Base-by-base conservation (phyloP, 2,797 vertebrate species). In the Bufotes viridis region DNA sequence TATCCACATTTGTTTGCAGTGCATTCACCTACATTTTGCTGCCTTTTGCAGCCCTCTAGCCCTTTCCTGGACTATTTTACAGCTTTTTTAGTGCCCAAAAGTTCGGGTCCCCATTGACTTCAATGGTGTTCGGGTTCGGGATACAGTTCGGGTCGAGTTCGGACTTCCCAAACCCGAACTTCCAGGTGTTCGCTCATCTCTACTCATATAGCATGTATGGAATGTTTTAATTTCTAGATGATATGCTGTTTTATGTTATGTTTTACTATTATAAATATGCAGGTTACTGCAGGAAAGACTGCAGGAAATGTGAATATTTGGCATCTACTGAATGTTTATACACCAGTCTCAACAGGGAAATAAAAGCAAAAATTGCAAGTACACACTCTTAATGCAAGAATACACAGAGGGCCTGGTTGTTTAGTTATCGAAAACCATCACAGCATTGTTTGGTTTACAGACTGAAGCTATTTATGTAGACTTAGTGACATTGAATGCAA, bases 391-490 rank as follows among this genome's bases (percentile, higher is more conserved):
- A 61, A 81, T 51, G 34, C 42, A n/a, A 81, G 60, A 81, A 81
- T 81, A 65, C 79, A 63, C 78, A 61, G n/a, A 84, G 26, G 87
- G 79, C 29, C 24, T 18, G 7, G 74, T 57, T 49, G 49, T 84
- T 88, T 88, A 58, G 81, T 76, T 57, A 67, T 81, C 49, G 63
- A 49, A 85, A 87, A 82, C 24, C 49, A 67, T 55, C 17, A 61
- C 29, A 61, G 29, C 78, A 34, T 51, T 82, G 70, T 82, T 65
- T 80, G 63, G 63, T 34, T 82, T 78, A 76, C 22, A 51, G 55
- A 61, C 58, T 67, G n/a, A 42, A 88, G 55, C 61, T 74, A 78
- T 74, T 69, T 86, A 81, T 89, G 63, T 60, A 72, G 63, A 82
- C n/a, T 78, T 34, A n/a, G 58, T 78, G 42, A 75, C 83, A 81